Evolutionary conservation across 1,140 invertebrate genomes (phyloP), one percentile per base, ranked within the genome.

Genomic region (Bilobella aurantiaca): DNA sequence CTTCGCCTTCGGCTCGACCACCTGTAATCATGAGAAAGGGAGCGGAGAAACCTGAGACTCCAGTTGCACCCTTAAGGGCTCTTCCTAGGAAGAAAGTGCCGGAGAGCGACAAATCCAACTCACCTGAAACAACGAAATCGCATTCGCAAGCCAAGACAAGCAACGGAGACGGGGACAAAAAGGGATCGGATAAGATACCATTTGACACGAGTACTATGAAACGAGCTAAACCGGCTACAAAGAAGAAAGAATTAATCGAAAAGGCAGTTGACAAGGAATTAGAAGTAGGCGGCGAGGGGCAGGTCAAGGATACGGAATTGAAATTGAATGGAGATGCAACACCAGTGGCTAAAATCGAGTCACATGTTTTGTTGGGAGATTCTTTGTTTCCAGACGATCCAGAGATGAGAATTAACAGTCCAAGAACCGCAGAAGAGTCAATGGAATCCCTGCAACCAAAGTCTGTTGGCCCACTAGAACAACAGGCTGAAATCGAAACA

Each of bases 51-150:
- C 21, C 47, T 16, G 28, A 47, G 28, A 14, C 62, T 32, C 47
- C 21, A 28, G 16, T 8, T 27, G 32, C 3, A 49, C 49, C 49
- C 49, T 23, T 23, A 5, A 53, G 23, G 49, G 30, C 49, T 30
- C 62, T 64, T 56, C 62, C 49, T 23, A 5, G 30, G 14, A 65
- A 66, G 47, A 60, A 61, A 59, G 57, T 47, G 29, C 34, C 30
- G 46, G 29, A 42, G 5, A 56, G 53, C 23, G 63, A 18, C 2
- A 32, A 59, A 59, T 16, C 47, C 30, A 34, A 47, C 18, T 27
- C 12, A 60, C 30, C 29, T 21, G 58, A 28, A 14, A 21, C 57
- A 31, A 49, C 58, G 58, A 29, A 60, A 46, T n/a, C 34, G n/a
- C 27, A 63, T 14, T 8, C 27, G 14, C 27, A 5, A 21, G 14